A percentile compares a stretch with the other conserved stretches of the same genome.
These are phyloP conservation scores for Anomalospiza imberbis DNA, from an alignment of 2,797 vertebrate species.

Conservation along the genomic window DNA sequence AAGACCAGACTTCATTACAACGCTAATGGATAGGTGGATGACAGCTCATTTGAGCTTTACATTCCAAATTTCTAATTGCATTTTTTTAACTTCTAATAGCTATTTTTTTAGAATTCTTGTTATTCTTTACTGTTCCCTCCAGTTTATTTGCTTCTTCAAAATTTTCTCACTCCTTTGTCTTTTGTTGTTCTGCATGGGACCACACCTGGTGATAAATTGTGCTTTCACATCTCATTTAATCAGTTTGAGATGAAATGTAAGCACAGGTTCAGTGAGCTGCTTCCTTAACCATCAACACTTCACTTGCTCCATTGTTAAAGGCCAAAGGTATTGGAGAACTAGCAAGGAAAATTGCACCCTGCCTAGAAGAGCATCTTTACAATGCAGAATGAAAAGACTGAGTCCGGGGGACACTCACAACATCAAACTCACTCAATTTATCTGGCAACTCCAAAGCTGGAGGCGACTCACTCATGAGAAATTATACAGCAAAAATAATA, in stretches of 20 bases:
- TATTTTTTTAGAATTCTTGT: neutral
- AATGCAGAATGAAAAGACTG: neutral
- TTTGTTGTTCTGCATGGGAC: neutral
- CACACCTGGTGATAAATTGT: neutral
- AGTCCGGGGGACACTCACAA: neutral
- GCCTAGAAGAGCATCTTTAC: neutral
- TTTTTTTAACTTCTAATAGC: neutral
- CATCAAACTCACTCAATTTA: neutral
- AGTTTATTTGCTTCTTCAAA: neutral
- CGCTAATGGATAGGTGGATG: neutral
- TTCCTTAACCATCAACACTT: neutral
- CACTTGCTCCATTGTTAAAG: neutral
- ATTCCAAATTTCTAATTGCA: neutral
- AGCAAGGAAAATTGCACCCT: neutral
- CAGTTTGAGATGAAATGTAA: neutral
- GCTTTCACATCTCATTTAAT: neutral
- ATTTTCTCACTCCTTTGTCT: neutral
- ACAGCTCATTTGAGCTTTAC: neutral
- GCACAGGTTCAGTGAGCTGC: neutral
- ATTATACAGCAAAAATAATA: neutral
- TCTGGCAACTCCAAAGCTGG: neutral
- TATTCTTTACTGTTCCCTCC: neutral
- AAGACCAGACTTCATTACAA: neutral
- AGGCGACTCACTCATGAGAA: neutral
- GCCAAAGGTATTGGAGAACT: neutral